Conservation (phyloP, 1,140 invertebrate species). For the Listronotus oregonensis region DNA sequence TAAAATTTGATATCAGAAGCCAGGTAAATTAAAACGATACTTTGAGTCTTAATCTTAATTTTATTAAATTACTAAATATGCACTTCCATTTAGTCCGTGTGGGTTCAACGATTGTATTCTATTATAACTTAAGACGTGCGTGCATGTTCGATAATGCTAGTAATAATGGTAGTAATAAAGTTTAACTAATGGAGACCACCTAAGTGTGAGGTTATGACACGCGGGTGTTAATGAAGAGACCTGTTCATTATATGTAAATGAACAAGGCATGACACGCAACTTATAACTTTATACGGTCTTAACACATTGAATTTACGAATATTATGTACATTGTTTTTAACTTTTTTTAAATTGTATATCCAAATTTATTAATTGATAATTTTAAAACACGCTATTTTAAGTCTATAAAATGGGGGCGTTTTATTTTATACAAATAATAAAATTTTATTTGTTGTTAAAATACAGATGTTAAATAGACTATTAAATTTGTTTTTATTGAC, state of each 20-base stretch:
- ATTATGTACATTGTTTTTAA: no score
- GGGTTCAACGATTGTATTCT: neutral
- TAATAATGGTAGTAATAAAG: neutral
- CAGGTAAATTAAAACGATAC: no score
- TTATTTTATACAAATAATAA: no score
- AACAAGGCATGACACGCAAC: conserved; percentile 1
- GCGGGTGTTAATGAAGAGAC: conserved; percentile 8
- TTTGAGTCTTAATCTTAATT: neutral
- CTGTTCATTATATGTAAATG: conserved; percentile 10
- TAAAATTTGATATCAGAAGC: no score
- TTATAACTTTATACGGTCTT: neutral
- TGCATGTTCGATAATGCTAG: conserved; percentile 5
- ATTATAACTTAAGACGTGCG: conserved; percentile 7
- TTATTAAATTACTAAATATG: conserved; percentile 11
- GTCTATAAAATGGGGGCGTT: no score
- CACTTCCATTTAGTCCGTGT: conserved; percentile 1
- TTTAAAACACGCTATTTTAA: no score
- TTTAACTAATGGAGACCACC: neutral
- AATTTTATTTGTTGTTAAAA: no score
- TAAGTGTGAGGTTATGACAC: conserved; percentile 8
- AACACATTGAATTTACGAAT: no score
- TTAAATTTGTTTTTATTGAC: no score
- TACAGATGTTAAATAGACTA: no score
- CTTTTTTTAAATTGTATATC: no score
- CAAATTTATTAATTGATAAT: no score